A percentile compares a stretch with the other conserved stretches of the same genome.
These are phyloP conservation scores for Drosophila aff. DNA, from an alignment of 1,140 invertebrate genomes.

Conservation along the genomic window DNA sequence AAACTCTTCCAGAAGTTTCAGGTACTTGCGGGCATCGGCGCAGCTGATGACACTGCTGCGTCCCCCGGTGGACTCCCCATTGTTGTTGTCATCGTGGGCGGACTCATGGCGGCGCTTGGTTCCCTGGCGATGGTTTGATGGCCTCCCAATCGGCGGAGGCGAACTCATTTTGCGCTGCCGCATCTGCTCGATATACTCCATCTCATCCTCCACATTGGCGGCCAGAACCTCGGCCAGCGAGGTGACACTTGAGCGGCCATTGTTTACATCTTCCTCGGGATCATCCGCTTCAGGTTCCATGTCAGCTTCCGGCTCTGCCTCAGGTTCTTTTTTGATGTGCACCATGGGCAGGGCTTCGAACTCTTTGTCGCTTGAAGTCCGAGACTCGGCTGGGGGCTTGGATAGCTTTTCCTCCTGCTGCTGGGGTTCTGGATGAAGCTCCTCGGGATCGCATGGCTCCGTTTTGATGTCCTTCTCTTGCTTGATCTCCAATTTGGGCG, in stretches of 20 bases:
- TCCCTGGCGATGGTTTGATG: slow-evolving; percentile 11
- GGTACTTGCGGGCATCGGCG: slow-evolving; percentile 76
- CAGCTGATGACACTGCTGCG: slow-evolving; percentile 59
- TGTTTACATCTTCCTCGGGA: slow-evolving; percentile 60
- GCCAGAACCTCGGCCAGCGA: slow-evolving; percentile 69
- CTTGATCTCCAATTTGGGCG: slow-evolving; percentile 75
- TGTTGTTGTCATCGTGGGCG: slow-evolving; percentile 65
- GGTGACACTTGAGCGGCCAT: slow-evolving; percentile 68
- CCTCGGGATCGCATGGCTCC: slow-evolving; percentile 56
- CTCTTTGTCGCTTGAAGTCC: background rate
- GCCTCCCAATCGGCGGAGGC: slow-evolving; percentile 5
- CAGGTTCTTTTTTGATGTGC: slow-evolving; percentile 35
- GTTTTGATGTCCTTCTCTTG: slow-evolving; percentile 67
- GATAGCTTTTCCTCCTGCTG: background rate
- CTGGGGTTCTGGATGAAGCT: background rate
- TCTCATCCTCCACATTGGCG: slow-evolving; percentile 68
- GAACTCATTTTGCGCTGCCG: slow-evolving; percentile 45
- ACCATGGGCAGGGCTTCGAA: background rate
- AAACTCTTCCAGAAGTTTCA: slow-evolving; percentile 79
- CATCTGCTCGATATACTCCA: slow-evolving; percentile 71
- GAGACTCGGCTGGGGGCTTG: background rate
- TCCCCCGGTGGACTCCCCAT: slow-evolving; percentile 15
- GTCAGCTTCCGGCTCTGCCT: slow-evolving; percentile 1
- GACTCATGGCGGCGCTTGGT: slow-evolving; percentile 51
- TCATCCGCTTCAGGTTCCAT: slow-evolving; percentile 30